Conservation (phyloP, 2,113 vertebrate genomes). For the Mesembrinibis cayennensis region DNA sequence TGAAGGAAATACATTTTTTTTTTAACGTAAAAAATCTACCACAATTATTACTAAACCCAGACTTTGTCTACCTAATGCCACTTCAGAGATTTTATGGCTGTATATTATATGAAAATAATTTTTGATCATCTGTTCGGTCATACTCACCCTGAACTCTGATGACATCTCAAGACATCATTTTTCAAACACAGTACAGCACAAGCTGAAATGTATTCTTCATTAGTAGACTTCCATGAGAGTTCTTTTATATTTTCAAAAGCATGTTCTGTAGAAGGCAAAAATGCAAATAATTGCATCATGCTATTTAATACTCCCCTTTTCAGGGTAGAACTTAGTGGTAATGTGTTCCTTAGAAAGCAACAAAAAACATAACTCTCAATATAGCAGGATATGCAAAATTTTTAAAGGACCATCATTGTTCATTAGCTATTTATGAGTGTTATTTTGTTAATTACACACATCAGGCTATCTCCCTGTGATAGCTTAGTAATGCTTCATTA, state of each 20-base stretch:
- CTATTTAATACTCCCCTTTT: background rate
- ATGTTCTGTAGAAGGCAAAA: background rate
- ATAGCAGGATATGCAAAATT: background rate
- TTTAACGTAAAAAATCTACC: background rate
- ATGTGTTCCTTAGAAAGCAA: background rate
- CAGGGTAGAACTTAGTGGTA: background rate
- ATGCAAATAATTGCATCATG: background rate
- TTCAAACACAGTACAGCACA: background rate
- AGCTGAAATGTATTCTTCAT: background rate
- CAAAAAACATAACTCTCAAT: background rate
- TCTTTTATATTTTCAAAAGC: background rate
- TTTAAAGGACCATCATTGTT: background rate
- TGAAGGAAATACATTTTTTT: background rate
- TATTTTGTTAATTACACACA: slow-evolving; percentile 58
- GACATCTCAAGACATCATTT: background rate
- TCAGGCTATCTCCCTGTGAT: slow-evolving; percentile 41
- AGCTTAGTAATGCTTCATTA: slow-evolving; percentile 55
- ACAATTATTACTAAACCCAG: background rate
- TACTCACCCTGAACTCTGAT: background rate
- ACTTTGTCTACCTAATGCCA: background rate
- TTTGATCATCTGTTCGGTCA: background rate
- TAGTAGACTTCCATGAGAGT: background rate
- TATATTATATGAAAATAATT: background rate
- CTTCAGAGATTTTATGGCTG: background rate
- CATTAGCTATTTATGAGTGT: background rate